phyloP scores from a whole-genome alignment of 2,113 vertebrate genomes.

The Meles meles region DNA sequence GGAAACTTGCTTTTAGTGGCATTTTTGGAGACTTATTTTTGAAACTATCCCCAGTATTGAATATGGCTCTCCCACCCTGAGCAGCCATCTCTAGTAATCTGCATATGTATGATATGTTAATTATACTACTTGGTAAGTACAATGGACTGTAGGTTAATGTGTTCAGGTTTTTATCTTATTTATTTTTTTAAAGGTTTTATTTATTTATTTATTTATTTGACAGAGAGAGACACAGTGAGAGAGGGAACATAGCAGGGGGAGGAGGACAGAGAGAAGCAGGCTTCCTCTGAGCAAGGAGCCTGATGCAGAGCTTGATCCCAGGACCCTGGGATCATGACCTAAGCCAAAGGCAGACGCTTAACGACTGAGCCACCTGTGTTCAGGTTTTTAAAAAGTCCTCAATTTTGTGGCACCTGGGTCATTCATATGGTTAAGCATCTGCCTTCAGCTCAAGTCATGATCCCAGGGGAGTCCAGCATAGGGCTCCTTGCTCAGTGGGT shows the following conservation, averaged over 20 bases:
- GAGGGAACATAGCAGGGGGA: no score
- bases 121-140: not conserved
- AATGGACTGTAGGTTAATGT: not conserved
- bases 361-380: no score
- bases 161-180: not conserved
- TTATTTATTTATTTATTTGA: no score
- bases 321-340: no score
- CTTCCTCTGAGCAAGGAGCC: no score
- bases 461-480: not conserved
- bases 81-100: not conserved
- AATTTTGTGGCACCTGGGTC: not conserved
- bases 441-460: not conserved
- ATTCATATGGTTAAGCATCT: not conserved
- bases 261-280: no score
- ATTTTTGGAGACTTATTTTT: not conserved
- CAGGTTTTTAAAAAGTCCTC: not conserved
- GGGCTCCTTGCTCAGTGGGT: not conserved
- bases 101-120: not conserved
- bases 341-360: no score
- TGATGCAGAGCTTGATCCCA: no score
- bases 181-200: no score
- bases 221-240: no score
- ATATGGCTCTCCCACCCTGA: not conserved
- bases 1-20: not conserved
- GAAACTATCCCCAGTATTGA: not conserved